Percentiles rank a stretch among this genome's conserved stretches.
phyloP scores from a whole-genome alignment of 2,113 vertebrate species.

The Barnardius zonarius region DNA sequence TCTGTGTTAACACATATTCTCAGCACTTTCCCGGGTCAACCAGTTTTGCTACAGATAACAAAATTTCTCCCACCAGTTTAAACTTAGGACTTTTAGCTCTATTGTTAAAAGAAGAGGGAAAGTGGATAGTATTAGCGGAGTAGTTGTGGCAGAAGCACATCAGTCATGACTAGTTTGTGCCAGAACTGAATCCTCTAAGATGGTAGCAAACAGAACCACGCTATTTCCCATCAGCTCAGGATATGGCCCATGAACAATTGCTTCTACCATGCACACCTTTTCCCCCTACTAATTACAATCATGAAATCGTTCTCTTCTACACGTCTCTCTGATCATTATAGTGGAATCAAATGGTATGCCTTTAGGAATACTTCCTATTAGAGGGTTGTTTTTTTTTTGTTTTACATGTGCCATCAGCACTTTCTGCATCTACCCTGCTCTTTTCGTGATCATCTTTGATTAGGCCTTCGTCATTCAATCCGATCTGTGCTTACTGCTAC shows the following conservation, averaged over 20 bases:
- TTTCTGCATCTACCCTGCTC: conserved; percentile 63
- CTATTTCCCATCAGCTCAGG: background rate
- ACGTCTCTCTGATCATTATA: background rate
- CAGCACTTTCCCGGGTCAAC: background rate
- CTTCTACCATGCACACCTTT: background rate
- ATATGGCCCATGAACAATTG: background rate
- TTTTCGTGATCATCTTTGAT: conserved; percentile 77
- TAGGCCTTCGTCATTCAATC: conserved; percentile 59
- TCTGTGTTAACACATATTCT: background rate
- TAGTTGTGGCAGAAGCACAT: background rate
- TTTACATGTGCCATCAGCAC: background rate
- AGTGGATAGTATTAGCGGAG: background rate
- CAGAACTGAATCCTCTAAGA: background rate
- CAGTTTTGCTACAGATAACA: background rate
- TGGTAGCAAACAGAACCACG: background rate
- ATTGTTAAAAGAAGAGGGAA: background rate
- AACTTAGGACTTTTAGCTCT: background rate
- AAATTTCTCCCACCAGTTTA: background rate
- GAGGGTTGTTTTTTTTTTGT: background rate
- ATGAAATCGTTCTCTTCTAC: background rate
- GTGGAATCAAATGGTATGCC: background rate
- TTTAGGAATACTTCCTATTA: background rate
- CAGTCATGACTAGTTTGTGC: background rate
- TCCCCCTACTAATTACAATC: background rate
- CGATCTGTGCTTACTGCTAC: conserved; percentile 66